Evolutionary conservation across 2,888 invertebrate genomes (phyloP), one percentile per base, ranked within the genome.

Genomic region (Gandaritis pyraliata): DNA sequence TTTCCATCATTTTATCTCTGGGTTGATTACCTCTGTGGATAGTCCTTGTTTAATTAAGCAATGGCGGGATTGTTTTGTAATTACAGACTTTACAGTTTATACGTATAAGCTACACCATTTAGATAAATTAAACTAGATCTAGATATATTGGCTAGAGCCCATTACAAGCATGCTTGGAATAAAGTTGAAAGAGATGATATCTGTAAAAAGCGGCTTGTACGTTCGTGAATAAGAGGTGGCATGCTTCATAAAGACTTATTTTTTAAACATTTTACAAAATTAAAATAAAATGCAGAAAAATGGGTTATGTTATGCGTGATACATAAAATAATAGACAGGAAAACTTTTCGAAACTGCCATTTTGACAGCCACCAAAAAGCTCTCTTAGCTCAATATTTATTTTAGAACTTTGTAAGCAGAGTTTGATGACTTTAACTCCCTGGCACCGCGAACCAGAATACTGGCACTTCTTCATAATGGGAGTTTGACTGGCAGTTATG

Each of bases 161-260:
- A 16, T 62, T 63, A 8, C n/a, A 58, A 50, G 54, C 67, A 67
- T 56, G 60, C 41, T 36, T 48, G 41, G 54, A 58, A 64, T 62
- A 48, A 56, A 56, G 47, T 15, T 54, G 30, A 50, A 64, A 63
- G 55, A 62, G 52, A 58, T 58, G 30, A 18, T 58, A 57, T 57
- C 58, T 48, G 8, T 18, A 43, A 49, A 18, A 33, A 18, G 15
- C 6, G 23, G 30, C 33, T 52, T 10, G 33, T 13, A 13, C 13
- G 18, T 36, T 36, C 18, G 10, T 15, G 23, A 11, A 39, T 13
- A 43, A 43, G 41, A 52, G 33, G 8, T 33, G 5, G 5, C 8
- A 33, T 11, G 8, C 8, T 33, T 33, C 10, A 33, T 33, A 8
- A 11, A 10, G 33, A 33, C 8, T 23, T 2, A 23, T 1, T 5